Base-by-base conservation (phyloP, 2,797 vertebrate genomes). In the Cynopterus sphinx region DNA sequence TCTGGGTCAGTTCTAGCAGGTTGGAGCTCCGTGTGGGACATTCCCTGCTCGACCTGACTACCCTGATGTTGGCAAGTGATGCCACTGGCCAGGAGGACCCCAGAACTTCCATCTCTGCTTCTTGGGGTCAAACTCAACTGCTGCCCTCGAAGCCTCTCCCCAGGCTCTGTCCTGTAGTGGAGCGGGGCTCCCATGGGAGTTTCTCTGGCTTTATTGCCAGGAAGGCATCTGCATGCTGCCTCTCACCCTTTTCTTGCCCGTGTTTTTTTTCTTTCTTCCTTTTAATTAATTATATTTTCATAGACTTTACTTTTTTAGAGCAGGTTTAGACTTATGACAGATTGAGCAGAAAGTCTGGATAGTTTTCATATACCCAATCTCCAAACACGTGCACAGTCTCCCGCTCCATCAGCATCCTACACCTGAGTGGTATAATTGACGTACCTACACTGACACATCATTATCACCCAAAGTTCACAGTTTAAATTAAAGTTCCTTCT, bases 361-460 rank as follows among this genome's bases (percentile, higher is more conserved):
- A 36, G 28, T 57, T 79, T 41, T 36, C 33, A 28, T 26, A 9
- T 6, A 24, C 12, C 5, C 16, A 5, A 5, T 59, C 10, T 41
- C 33, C 46, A 63, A 39, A 39, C 4, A 8, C 13, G 3, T 3
- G 17, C 33, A 41, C 7, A 39, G 5, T 16, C 59, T 82, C 12
- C 57, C 17, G 22, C 3, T 1, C 22, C 55, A 13, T 43, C 39
- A 24, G 2, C 26, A 55, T 46, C 55, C 55, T 31, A 53, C 9
- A 12, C 59, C 24, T 43, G 28, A 43, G 8, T 9, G 22, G 11
- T 13, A 1, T 6, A 0, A 6, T 4, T n/a, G 17, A 19, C 15
- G 39, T 49, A 68, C 24, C 77, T 33, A 0, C 46, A 49, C 1
- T 22, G 36, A 49, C 16, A 28, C 1, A 16, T 41, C 59, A 4